Evolutionary conservation across 2,888 invertebrate genomes (phyloP), one percentile per base, ranked within the genome.

Genomic region (Aleiodes testaceus): DNA sequence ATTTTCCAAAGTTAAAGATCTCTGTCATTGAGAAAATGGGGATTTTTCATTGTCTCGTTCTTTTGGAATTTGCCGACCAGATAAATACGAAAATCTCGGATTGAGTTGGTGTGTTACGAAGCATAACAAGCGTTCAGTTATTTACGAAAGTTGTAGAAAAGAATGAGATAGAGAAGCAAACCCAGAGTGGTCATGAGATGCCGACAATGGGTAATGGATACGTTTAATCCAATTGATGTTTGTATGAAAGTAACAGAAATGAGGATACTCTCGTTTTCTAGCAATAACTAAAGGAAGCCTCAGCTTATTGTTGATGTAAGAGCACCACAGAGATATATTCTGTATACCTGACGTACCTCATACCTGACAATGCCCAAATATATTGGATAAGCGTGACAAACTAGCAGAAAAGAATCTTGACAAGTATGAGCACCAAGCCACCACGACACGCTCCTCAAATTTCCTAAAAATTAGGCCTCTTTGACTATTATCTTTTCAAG

Each of bases 191-290:
- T 66, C 67, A 63, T 67, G 52, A 61, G 49, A 70, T 49, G 59
- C 69, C 68, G 74, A 84, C 85, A 83, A 85, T 83, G 76, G 73
- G 86, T 87, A 87, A 87, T 86, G 79, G 85, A 87, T 87, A 86
- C 81, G 76, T 86, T 84, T 87, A 87, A 87, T 87, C 85, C 86
- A 87, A 87, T 87, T 87, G 85, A 79, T 79, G 72, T 73, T 72
- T 72, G 69, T 69, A 36, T 47, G 55, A 50, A 12, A 63, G 44
- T 63, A 63, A 45, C 63, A 63, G 44, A 63, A 12, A 63, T 20
- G 61, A 20, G 63, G 18, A 47, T 55, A 47, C 52, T 50, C 18
- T 67, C 66, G 47, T 72, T 72, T 72, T 73, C 44, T 36, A 52
- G 52, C 49, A 66, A 64, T 70, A 65, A 42, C 63, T n/a, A 44